Evolutionary conservation across 1,140 invertebrate genomes (phyloP).

Genomic region (Zaprionus nigranus): DNA sequence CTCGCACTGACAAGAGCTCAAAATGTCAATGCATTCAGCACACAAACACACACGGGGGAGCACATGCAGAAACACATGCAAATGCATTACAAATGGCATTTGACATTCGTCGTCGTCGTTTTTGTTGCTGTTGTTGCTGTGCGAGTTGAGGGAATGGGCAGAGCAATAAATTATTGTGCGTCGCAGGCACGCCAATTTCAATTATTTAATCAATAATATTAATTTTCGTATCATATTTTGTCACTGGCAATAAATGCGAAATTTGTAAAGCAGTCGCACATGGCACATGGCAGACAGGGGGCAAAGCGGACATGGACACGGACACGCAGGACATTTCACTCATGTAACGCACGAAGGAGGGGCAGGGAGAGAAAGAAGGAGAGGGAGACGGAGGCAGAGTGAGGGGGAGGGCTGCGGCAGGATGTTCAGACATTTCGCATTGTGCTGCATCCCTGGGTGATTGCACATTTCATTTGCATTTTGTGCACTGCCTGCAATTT

Average conservation of each 20-base stretch:
- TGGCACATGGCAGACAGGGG: slow-evolving; percentile 28
- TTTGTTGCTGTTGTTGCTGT: slow-evolving; percentile 14
- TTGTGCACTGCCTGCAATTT: slow-evolving; percentile 80
- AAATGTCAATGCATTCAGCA: slow-evolving; percentile 56
- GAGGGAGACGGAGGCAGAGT: not conserved
- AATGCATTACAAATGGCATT: slow-evolving; percentile 47
- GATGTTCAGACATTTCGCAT: slow-evolving; percentile 73
- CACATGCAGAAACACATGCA: slow-evolving; percentile 29
- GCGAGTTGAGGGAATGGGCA: not conserved
- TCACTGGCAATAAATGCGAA: slow-evolving; percentile 80
- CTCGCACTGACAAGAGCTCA: slow-evolving; percentile 35
- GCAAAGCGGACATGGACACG: slow-evolving; percentile 29
- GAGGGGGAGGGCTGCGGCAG: slow-evolving; percentile 15
- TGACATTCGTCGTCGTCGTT: slow-evolving; percentile 33
- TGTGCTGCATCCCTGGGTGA: slow-evolving; percentile 55
- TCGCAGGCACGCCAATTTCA: slow-evolving; percentile 75
- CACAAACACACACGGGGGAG: slow-evolving; percentile 4
- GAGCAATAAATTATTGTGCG: slow-evolving; percentile 50
- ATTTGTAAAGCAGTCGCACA: slow-evolving; percentile 76
- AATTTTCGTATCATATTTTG: slow-evolving; percentile 84
- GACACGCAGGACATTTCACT: slow-evolving; percentile 69
- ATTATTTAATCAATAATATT: slow-evolving; percentile 84
- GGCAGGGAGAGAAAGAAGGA: not conserved
- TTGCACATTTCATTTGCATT: slow-evolving; percentile 79
- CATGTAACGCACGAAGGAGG: slow-evolving; percentile 40